Evolutionary conservation across 1,140 invertebrate species (phyloP), one percentile per base, ranked within the genome.

Genomic region (Scaptomyza hsui): DNA sequence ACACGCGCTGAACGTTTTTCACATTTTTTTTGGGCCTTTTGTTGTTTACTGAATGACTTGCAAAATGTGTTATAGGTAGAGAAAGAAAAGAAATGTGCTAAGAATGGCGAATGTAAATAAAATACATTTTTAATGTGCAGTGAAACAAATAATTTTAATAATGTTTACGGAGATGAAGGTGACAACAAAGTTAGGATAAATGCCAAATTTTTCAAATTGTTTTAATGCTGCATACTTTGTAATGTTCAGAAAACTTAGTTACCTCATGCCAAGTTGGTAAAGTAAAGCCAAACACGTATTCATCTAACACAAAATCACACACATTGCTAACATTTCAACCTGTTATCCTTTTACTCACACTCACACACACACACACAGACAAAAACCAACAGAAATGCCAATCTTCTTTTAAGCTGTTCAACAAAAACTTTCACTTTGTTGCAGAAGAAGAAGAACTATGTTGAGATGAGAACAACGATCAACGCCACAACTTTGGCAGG

Each of bases 351-450:
- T 63, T 72, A 44, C 68, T 45, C 39, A 41, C 18, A 44, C 39
- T 35, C 18, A 44, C 61, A 67, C 55, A 29, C 39, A 41, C 21
- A 41, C 26, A 5, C 7, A 29, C 61, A 67, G 1, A 29, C 9
- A 39, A 29, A 4, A 32, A 35, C 24, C 24, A 15, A 24, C 37
- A 21, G 68, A 67, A 63, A 65, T 78, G 77, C 70, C 82, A 86
- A 86, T 88, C 82, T 88, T 55, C 79, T 86, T 86, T 88, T 81
- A 86, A 85, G 82, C 81, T 86, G 81, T 78, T 86, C 49, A 59
- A 70, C 64, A 72, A 75, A 83, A 85, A 80, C 82, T 86, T 86
- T 82, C 78, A 78, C 78, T 82, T 75, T 78, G 79, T 78, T 78
- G 60, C 74, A 39, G n/a, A n/a, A 29, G 26, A 9, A n/a, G n/a